Base-by-base conservation (phyloP, 2,113 vertebrate genomes). In the Neodon shergylaensis region DNA sequence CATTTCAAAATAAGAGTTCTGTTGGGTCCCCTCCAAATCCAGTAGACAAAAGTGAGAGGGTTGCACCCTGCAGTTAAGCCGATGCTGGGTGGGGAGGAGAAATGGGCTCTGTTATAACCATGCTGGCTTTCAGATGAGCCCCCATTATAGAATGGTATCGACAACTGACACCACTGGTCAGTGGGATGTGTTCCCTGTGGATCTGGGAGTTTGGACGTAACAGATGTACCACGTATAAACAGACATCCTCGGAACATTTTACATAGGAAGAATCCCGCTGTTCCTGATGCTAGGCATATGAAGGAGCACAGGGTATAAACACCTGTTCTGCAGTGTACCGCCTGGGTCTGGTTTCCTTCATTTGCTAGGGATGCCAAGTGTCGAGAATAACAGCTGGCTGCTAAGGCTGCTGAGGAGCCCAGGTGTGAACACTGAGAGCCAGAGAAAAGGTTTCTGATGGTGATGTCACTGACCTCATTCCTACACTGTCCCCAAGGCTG, bases 211-310 rank as follows among this genome's bases (percentile, higher is more conserved):
- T 83, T 85, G 77, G 76, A 78, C n/a, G 7, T 92, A 58, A 42
- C 12, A n/a, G 36, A 63, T 36, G n/a, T 47, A 49, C 24, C 36
- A 24, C n/a, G 28, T 70, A 28, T 94, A 91, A 79, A 89, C 82
- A 96, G 82, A 52, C 47, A 66, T 81, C 90, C 83, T 81, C 63
- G 88, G 31, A 94, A 77, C 24, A 70, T 72, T 85, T 90, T 52
- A 11, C 9, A 5, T 12, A n/a, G 63, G 44, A 91, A 91, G 95
- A 68, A 66, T 36, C 47, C 66, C 17, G 39, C 72, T 85, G 28
- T 63, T 63, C 10, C 0, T 66, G 61, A 94, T 61, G 47, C 54
- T 33, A 21, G 49, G 19, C 22, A 22, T 21, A 19, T 3, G 17
- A 31, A 44, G 61, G 54, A 65, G 19, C 52, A 61, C 26, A 19